Conservation (phyloP, 2,888 invertebrate species). For the Maniola hyperantus region DNA sequence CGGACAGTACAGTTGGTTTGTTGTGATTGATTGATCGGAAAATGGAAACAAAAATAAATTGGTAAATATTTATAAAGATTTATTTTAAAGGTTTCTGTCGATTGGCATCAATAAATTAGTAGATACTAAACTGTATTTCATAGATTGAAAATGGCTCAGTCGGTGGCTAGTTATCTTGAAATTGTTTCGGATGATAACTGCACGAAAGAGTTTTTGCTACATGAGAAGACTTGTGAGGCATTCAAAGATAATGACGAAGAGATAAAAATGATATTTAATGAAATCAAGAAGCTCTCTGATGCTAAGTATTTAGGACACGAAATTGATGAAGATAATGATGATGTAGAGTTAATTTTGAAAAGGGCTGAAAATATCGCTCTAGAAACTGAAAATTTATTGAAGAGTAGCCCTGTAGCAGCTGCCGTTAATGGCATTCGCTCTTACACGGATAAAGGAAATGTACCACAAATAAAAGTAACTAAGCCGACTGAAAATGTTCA, state of each 20-base stretch:
- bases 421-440: conserved; percentile 43
- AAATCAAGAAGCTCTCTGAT: conserved; percentile 84
- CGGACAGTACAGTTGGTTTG: conserved; percentile 28
- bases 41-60: background rate
- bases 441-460: conserved; percentile 45
- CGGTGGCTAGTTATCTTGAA: conserved; percentile 46
- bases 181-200: conserved; percentile 67
- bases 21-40: conserved; percentile 19
- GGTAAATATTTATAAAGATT: background rate
- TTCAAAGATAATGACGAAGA: conserved; percentile 81
- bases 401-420: conserved; percentile 57
- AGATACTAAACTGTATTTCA: background rate
- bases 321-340: conserved; percentile 63
- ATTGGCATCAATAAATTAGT: background rate
- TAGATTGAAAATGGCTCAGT: conserved; percentile 54
- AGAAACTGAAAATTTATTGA: conserved; percentile 67
- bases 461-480: conserved; percentile 72
- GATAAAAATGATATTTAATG: conserved; percentile 86
- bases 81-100: background rate
- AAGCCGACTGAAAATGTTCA: conserved; percentile 56
- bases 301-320: conserved; percentile 53
- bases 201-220: conserved; percentile 70
- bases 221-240: conserved; percentile 70
- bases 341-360: conserved; percentile 72
- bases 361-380: conserved; percentile 71